These are phyloP conservation scores for Taphrorychus bicolor DNA, from an alignment of 2,888 invertebrate species.

Conservation along the genomic window DNA sequence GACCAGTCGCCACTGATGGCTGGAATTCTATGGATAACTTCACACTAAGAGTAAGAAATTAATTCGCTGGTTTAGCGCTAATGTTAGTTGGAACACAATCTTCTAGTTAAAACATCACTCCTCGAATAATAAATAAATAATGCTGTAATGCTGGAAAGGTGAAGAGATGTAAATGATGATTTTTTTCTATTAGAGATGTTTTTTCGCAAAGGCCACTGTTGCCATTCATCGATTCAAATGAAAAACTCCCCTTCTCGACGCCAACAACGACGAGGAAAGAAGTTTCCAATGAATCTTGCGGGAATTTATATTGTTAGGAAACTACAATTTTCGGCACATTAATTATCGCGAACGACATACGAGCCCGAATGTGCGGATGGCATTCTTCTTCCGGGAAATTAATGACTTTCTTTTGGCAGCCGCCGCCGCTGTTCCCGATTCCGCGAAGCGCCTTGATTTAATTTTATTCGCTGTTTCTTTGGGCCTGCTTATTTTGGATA, in stretches of 20 bases:
- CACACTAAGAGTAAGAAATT: no score
- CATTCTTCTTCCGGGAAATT: constrained; percentile 23
- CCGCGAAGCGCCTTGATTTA: neutral
- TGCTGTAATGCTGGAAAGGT: no score
- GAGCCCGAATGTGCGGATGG: constrained; percentile 20
- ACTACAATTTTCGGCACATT: constrained; percentile 32
- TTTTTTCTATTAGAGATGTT: no score
- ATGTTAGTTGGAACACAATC: no score
- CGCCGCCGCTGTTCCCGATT: neutral
- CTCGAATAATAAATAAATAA: no score
- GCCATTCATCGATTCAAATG: neutral
- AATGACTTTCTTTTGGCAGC: constrained; percentile 26
- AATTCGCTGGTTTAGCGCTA: no score
- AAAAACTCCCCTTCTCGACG: constrained; percentile 2
- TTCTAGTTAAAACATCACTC: no score
- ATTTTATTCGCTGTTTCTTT: no score
- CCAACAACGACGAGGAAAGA: constrained; percentile 5
- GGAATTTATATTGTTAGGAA: constrained; percentile 31
- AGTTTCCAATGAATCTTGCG: constrained; percentile 26
- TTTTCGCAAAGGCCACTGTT: neutral
- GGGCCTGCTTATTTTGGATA: no score
- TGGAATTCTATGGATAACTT: no score
- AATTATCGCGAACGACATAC: constrained; percentile 32
- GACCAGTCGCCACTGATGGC: no score
- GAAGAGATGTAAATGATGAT: no score